A percentile compares a stretch with the other conserved stretches of the same genome.
Evolutionary conservation across 2,888 invertebrate species (phyloP).

Genomic region (Oxycera nigricornis): DNA sequence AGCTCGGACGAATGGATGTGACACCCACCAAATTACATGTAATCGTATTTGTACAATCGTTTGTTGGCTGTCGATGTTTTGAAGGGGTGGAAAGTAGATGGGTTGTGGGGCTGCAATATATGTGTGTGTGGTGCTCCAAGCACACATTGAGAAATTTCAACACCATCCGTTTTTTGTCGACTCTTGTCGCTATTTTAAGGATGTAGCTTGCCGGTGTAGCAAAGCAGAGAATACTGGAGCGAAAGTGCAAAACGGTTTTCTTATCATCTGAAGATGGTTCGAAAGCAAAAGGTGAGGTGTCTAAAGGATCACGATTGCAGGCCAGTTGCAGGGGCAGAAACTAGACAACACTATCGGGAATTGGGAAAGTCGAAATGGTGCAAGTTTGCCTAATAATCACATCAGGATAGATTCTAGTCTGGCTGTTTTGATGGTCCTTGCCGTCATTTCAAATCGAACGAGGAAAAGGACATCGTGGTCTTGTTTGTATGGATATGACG

Average conservation of each 20-base stretch:
- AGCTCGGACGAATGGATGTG: slow-evolving; percentile 24
- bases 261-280: neutral
- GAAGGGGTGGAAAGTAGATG: neutral
- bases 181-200: neutral
- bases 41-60: slow-evolving; percentile 37
- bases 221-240: neutral
- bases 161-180: slow-evolving; percentile 28
- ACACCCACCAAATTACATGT: slow-evolving; percentile 38
- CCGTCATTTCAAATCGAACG: neutral
- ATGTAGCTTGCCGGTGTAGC: neutral
- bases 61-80: slow-evolving; percentile 8
- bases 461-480: neutral
- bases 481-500: neutral
- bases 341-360: slow-evolving; percentile 16
- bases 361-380: neutral
- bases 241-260: neutral
- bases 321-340: neutral
- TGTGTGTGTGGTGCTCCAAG: neutral
- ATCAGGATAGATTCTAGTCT: neutral
- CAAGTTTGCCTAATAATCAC: slow-evolving; percentile 30
- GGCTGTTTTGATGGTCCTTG: neutral
- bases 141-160: slow-evolving; percentile 1
- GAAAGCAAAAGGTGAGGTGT: slow-evolving; percentile 2
- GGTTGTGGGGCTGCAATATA: neutral
- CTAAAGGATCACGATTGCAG: slow-evolving; percentile 15